phyloP scores from a whole-genome alignment of 2,888 invertebrate species.

The Cheilosia pagana region DNA sequence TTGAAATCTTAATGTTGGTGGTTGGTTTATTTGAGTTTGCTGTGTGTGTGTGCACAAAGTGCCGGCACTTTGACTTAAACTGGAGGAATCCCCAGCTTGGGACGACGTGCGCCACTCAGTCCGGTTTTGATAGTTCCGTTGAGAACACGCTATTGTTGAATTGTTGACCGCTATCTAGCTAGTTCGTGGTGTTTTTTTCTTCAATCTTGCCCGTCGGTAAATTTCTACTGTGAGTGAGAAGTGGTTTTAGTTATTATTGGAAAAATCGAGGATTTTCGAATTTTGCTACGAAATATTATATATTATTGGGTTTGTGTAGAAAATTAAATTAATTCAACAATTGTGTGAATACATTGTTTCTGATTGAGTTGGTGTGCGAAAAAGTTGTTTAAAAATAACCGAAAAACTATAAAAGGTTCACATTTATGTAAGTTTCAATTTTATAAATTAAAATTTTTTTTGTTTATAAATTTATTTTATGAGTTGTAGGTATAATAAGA shows the following conservation, averaged over 20 bases:
- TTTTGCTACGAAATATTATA: not conserved
- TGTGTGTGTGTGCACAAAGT: constrained; percentile 33
- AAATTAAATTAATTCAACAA: too few relatives aligned
- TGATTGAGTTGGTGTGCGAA: too few relatives aligned
- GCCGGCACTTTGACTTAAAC: constrained; percentile 64
- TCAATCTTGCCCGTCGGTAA: constrained; percentile 50
- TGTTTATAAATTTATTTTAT: too few relatives aligned
- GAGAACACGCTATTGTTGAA: constrained; percentile 42
- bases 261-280: not conserved
- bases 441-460: too few relatives aligned
- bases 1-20: constrained; percentile 26
- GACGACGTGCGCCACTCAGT: constrained; percentile 75
- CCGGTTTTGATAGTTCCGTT: constrained; percentile 72
- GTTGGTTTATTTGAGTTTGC: constrained; percentile 21
- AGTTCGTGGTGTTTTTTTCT: constrained; percentile 4
- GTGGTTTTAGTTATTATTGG: not conserved
- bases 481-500: too few relatives aligned
- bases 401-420: too few relatives aligned
- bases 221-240: not conserved
- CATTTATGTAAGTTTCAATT: too few relatives aligned
- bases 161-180: not conserved
- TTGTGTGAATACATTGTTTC: too few relatives aligned
- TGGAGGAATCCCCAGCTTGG: constrained; percentile 66
- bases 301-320: too few relatives aligned
- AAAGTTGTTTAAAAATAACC: too few relatives aligned